Evolutionary conservation across 2,888 invertebrate genomes (phyloP), one percentile per base, ranked within the genome.

Genomic region (Diaprepes abbreviatus): DNA sequence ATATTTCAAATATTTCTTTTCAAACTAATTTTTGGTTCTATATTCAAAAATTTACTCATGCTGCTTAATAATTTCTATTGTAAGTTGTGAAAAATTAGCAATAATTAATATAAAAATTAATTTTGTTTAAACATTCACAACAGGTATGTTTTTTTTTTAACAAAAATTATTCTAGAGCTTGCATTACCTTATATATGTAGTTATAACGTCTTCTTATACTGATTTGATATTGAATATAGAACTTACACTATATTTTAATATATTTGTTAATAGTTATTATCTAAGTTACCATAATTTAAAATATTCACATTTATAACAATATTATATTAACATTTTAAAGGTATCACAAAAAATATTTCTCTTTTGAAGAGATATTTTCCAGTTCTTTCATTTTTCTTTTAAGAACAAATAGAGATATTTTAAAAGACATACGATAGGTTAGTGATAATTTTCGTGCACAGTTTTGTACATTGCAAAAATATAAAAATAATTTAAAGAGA

Each of bases 301-400:
- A 77, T 79, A 78, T 77, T 78, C 78, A 79, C 78, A 78, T 77
- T 74, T 75, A 79, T 75, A 76, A 79, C 78, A 79, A 78, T 78
- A 76, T 74, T 77, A 75, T 76, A 74, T 75, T 78, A 75, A 81
- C 79, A 79, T 78, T 80, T 79, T 72, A 64, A 80, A 81, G 80
- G 80, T 82, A 82, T 82, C 82, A 82, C 82, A 82, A 82, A 81
- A 81, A 82, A 82, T 82, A 82, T 81, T 79, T 80, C 77, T 80
- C 79, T 77, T 62, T 75, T 70, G 64, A 71, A 75, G 76, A 77
- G 75, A 76, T 76, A 69, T 74, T 76, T 64, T 72, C 73, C 77
- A 76, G 74, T 77, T 77, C 76, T 76, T 76, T 76, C 17, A 40
- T 52, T 48, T 71, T 52, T 55, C 62, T 45, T 33, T 55, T 40